Evolutionary conservation across 2,797 vertebrate species (phyloP), one percentile per base, ranked within the genome.

Genomic region (Smutsia gigantea): DNA sequence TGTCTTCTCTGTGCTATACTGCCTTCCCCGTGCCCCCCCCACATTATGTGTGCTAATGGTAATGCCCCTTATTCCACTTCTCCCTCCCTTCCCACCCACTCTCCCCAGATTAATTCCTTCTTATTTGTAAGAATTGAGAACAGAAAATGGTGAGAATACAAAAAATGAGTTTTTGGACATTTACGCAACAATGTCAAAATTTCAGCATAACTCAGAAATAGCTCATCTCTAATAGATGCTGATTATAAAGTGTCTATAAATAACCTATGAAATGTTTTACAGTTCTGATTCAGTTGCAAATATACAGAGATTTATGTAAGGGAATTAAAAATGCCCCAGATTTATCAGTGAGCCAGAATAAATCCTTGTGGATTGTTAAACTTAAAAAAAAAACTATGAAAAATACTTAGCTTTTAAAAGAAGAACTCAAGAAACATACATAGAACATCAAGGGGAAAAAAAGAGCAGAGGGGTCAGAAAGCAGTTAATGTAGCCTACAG

Each of bases 351-450:
- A 84, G 39, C 95, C 78, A 89, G 57, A 51, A 51, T 74, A 87
- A 87, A 95, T 85, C 90, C 61, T 87, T 19, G 10, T 51, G 57
- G 75, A 68, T 34, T 57, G 74, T 81, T 64, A 34, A 86, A 72
- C 14, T 87, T 93, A 15, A 85, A 11, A 91, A 39, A 85, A 11
- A 64, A 95, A 88, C 31, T 57, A 63, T 55, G 75, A 84, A 84
- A 92, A 86, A 69, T 83, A 94, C 59, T 91, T 91, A 78, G 42
- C 34, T 91, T 83, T 94, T 72, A 53, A 90, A 90, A 72, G 31
- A 75, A 39, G 21, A 85, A 34, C 13, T 96, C 88, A 84, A 88
- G 51, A 78, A 87, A 93, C 82, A 94, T 31, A 83, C 25, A 79
- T 15, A 77, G 17, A 57, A 49, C 12, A 57, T 0, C 49, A 51